Conservation (phyloP, 2,888 invertebrate genomes). For the Cephus rjabovi region DNA sequence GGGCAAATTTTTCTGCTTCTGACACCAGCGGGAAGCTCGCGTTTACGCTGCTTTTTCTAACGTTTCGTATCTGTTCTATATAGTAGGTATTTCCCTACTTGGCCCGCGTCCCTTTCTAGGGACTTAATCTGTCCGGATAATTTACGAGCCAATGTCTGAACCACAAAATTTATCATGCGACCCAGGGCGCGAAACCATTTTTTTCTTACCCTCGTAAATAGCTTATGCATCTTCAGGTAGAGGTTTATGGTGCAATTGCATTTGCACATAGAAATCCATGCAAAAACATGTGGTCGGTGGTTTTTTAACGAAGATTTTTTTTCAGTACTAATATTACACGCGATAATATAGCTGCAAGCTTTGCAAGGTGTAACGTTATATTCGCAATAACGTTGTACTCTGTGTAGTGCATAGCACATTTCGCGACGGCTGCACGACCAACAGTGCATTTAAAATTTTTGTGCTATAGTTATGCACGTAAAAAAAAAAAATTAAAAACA, state of each 20-base stretch:
- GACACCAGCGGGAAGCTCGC: background rate
- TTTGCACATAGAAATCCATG: background rate
- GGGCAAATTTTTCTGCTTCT: background rate
- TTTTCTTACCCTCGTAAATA: background rate
- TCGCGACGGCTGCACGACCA: too few species aligned
- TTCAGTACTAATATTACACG: background rate
- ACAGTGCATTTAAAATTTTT: too few species aligned
- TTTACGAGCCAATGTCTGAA: background rate
- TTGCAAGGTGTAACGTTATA: too few species aligned
- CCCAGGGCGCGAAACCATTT: background rate
- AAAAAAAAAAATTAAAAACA: too few species aligned
- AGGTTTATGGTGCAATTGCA: background rate
- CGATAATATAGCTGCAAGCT: too few species aligned
- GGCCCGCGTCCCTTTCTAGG: background rate
- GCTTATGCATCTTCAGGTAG: too few species aligned
- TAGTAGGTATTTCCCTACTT: background rate
- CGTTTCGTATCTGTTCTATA: background rate
- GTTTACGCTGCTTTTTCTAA: background rate
- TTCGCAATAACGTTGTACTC: too few species aligned
- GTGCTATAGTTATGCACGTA: too few species aligned
- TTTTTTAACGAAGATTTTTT: background rate
- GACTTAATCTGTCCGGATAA: background rate
- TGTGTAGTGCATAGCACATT: too few species aligned
- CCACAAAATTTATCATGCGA: background rate
- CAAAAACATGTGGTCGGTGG: background rate